Conservation (phyloP, 1,140 invertebrate species). For the Bilobella aurantiaca region DNA sequence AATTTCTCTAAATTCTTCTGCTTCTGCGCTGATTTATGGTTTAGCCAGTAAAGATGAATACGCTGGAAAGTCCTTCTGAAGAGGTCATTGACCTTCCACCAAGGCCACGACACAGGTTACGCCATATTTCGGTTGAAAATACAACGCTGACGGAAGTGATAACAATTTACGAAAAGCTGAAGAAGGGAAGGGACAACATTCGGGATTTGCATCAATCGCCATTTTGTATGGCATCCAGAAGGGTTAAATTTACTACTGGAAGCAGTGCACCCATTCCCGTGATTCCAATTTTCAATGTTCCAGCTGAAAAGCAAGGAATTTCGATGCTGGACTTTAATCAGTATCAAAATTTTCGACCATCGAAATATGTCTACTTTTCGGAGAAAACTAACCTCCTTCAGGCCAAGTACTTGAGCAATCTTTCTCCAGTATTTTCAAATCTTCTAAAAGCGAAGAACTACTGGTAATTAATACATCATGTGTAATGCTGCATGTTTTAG, state of each 20-base stretch:
- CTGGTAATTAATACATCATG: too few species aligned
- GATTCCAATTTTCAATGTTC: background rate
- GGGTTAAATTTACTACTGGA: background rate
- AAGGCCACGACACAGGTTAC: background rate
- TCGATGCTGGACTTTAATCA: conserved; percentile 3
- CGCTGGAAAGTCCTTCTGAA: background rate
- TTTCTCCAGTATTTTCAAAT: background rate
- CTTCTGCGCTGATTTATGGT: too few species aligned
- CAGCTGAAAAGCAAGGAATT: background rate
- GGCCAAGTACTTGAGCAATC: background rate
- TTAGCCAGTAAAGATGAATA: background rate
- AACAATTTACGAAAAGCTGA: conserved; percentile 13
- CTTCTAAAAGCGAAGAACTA: conserved; percentile 8
- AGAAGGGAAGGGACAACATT: conserved; percentile 8
- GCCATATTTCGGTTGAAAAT: conserved; percentile 6
- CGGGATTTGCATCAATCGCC: background rate
- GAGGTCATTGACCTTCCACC: background rate
- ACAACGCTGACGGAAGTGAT: conserved; percentile 9
- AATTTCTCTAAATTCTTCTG: too few species aligned
- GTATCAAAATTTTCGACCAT: background rate
- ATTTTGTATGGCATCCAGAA: background rate
- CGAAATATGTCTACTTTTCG: conserved; percentile 11
- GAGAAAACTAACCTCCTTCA: conserved; percentile 4
- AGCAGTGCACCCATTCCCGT: background rate
- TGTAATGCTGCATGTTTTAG: too few species aligned